Evolutionary conservation across 2,888 invertebrate genomes (phyloP).

Genomic region (Trichopria drosophilae): DNA sequence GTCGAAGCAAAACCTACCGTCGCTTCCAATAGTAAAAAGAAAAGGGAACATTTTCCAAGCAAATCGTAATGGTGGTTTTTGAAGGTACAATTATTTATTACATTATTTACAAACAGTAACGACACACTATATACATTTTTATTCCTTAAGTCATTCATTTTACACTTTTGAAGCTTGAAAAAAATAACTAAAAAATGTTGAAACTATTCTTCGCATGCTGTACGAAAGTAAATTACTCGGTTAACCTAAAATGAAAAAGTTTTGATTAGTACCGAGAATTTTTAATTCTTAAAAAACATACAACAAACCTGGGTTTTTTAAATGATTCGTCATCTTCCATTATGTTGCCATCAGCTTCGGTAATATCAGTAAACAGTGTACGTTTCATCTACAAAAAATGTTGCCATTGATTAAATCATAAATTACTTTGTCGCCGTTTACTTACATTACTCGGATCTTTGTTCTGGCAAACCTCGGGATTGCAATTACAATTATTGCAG

Average conservation of each 20-base stretch:
- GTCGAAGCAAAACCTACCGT: too few relatives aligned
- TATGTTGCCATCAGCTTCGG: neutral
- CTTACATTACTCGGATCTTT: conserved; percentile 35
- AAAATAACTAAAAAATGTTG: neutral
- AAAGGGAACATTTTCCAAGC: too few relatives aligned
- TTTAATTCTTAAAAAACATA: neutral
- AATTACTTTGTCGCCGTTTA: too few relatives aligned
- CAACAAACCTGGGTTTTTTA: conserved; percentile 27
- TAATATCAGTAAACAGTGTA: conserved; percentile 23
- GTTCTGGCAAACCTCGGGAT: conserved; percentile 58
- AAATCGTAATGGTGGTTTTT: too few relatives aligned
- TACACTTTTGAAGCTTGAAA: neutral
- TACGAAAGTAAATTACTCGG: neutral
- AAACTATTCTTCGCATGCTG: neutral
- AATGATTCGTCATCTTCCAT: conserved; percentile 2
- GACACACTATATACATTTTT: neutral
- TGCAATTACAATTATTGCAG: conserved; percentile 65
- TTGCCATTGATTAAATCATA: neutral
- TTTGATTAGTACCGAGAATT: neutral
- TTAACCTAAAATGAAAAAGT: neutral
- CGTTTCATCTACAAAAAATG: conserved; percentile 21
- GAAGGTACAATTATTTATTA: neutral
- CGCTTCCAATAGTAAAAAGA: too few relatives aligned
- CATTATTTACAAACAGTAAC: neutral
- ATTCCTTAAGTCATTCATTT: neutral